These are phyloP conservation scores for Caenorhabditis sp. DNA, from an alignment of 2,888 invertebrate genomes.

Conservation along the genomic window DNA sequence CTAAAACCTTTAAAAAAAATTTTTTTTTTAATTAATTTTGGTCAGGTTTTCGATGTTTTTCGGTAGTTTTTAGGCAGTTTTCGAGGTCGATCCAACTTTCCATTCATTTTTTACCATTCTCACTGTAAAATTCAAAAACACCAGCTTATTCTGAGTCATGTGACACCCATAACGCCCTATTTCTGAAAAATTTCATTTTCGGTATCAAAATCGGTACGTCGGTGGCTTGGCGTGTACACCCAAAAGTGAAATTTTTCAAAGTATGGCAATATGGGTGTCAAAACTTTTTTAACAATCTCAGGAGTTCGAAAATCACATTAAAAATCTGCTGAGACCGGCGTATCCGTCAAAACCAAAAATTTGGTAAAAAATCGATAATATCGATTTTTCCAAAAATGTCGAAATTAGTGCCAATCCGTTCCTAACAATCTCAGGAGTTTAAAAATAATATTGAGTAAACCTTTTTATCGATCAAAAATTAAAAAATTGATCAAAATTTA, in stretches of 20 bases:
- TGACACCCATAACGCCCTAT: neutral
- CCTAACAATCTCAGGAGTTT: no score
- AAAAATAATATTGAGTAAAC: no score
- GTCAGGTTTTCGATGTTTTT: no score
- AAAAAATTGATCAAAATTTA: neutral
- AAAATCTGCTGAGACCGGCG: neutral
- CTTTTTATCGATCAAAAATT: no score
- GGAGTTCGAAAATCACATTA: neutral
- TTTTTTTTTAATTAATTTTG: no score
- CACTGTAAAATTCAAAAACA: neutral
- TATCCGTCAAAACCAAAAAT: neutral
- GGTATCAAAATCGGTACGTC: neutral
- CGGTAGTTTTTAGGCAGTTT: no score
- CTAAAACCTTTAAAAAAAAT: neutral
- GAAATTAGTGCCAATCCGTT: no score
- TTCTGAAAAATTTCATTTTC: neutral
- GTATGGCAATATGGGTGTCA: neutral
- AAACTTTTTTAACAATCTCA: neutral
- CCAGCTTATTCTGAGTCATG: neutral
- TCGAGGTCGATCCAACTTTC: no score
- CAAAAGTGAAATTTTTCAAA: neutral
- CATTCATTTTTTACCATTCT: no score
- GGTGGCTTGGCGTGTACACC: no score
- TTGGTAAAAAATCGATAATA: neutral
- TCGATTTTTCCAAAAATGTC: conserved; percentile 2